These are phyloP conservation scores for Battus philenor DNA, from an alignment of 1,140 invertebrate species.

Conservation along the genomic window DNA sequence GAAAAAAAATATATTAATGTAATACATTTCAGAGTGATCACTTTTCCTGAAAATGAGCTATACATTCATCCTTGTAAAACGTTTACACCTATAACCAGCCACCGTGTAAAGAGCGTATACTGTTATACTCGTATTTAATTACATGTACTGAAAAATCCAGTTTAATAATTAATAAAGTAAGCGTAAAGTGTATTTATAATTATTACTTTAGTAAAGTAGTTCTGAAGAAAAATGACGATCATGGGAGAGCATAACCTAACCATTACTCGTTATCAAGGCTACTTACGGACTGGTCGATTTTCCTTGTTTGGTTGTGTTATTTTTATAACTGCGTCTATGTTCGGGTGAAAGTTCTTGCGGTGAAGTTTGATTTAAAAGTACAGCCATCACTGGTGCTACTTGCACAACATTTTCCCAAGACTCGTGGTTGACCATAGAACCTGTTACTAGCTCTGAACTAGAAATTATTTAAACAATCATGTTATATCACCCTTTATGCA, in stretches of 20 bases:
- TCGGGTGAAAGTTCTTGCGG: neutral
- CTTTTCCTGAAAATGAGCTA: too few relatives aligned
- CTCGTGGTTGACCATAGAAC: constrained; percentile 44
- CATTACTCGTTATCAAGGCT: neutral
- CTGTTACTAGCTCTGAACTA: constrained; percentile 19
- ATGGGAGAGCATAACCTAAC: neutral
- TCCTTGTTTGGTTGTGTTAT: neutral
- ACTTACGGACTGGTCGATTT: neutral
- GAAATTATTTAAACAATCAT: too few relatives aligned
- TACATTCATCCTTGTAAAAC: too few relatives aligned
- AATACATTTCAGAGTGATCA: too few relatives aligned
- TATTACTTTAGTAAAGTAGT: neutral
- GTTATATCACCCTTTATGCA: too few relatives aligned
- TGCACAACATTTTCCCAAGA: constrained; percentile 63
- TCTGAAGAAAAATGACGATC: neutral
- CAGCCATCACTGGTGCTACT: constrained; percentile 49
- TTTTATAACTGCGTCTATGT: neutral
- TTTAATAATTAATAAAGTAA: too few relatives aligned
- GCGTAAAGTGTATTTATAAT: too few relatives aligned
- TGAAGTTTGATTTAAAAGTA: constrained; percentile 29
- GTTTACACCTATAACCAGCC: too few relatives aligned
- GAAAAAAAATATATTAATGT: too few relatives aligned
- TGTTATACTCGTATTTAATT: too few relatives aligned
- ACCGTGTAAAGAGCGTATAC: too few relatives aligned
- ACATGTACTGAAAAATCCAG: too few relatives aligned